Evolutionary conservation across 2,113 vertebrate species (phyloP).

Genomic region (Poecile atricapillus): DNA sequence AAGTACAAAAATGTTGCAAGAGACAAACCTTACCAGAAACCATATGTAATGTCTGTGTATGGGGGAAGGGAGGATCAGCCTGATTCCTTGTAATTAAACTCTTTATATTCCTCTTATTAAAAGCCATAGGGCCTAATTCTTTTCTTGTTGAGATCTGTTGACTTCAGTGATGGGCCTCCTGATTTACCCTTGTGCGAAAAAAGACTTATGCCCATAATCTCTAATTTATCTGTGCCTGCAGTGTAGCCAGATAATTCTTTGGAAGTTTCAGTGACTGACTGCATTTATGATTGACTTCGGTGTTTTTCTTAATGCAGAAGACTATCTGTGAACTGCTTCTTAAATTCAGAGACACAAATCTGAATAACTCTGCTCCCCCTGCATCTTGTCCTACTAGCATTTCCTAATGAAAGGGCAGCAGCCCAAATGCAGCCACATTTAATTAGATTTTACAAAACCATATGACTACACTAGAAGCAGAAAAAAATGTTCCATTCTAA

Average conservation of each 20-base stretch:
- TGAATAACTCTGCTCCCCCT: not conserved
- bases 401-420: not conserved
- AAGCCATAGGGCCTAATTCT: conserved; percentile 54
- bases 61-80: not conserved
- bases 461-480: not conserved
- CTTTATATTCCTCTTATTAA: conserved; percentile 10
- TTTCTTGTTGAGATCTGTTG: conserved; percentile 45
- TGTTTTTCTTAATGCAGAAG: not conserved
- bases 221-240: conserved; percentile 58
- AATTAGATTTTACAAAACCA: not conserved
- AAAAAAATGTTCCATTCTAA: not conserved
- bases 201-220: conserved; percentile 39
- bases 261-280: conserved; percentile 32
- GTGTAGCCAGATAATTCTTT: conserved; percentile 48
- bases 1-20: not conserved
- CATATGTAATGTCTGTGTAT: not conserved
- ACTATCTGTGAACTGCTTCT: not conserved
- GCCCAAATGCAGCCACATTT: not conserved
- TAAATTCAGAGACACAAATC: not conserved
- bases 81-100: conserved; percentile 35
- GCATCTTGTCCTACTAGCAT: not conserved
- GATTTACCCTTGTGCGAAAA: not conserved
- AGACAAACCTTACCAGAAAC: not conserved
- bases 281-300: not conserved
- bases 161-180: conserved; percentile 4